These are phyloP conservation scores for Uropsilus gracilis DNA, from an alignment of 2,113 vertebrate genomes.

Conservation along the genomic window DNA sequence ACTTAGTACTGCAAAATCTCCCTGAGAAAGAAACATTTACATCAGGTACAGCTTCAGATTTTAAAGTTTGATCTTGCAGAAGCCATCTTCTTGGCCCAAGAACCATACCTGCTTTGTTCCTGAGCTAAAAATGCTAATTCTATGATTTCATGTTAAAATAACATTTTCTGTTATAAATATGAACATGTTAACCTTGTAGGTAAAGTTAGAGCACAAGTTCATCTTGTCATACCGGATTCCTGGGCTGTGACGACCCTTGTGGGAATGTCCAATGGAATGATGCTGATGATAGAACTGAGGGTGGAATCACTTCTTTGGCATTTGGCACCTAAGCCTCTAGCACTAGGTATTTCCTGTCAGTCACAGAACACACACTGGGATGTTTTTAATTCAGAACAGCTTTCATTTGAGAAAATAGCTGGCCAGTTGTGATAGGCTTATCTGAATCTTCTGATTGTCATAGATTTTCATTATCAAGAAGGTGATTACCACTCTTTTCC, in stretches of 20 bases:
- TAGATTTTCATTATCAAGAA: constrained; percentile 74
- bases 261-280: neutral
- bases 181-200: neutral
- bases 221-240: neutral
- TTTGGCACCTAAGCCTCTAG: neutral
- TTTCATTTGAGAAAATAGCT: constrained; percentile 44
- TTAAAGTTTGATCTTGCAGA: constrained; percentile 8
- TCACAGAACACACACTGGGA: neutral
- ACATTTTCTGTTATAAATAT: constrained; percentile 60
- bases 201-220: constrained; percentile 22
- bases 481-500: constrained; percentile 61
- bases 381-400: constrained; percentile 26
- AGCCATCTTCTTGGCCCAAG: neutral
- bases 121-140: neutral
- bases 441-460: constrained; percentile 44
- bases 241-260: neutral
- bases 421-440: neutral
- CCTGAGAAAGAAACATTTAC: neutral
- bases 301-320: neutral
- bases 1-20: neutral
- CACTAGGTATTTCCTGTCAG: constrained; percentile 13
- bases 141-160: constrained; percentile 28
- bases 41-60: neutral
- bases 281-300: neutral
- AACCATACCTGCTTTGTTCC: neutral